Conservation (phyloP, 2,113 vertebrate species). For the Cyprinus carpio region DNA sequence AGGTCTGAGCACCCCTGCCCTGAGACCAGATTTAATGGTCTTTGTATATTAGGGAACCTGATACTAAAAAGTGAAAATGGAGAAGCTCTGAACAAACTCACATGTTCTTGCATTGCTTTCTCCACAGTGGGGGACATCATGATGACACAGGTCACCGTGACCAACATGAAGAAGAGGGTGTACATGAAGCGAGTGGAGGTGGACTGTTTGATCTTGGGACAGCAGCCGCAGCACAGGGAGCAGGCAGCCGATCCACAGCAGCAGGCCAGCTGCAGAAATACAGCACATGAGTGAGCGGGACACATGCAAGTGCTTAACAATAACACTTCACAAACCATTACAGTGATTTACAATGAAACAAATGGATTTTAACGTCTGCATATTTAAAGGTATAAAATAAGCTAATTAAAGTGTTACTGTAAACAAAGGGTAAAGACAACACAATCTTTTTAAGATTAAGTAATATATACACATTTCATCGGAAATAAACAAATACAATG, state of each 20-base stretch:
- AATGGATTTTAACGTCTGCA: not conserved
- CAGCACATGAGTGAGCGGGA: slow-evolving; percentile 40
- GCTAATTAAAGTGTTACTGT: not conserved
- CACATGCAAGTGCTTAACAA: not conserved
- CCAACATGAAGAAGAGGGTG: slow-evolving; percentile 89
- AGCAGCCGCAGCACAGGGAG: slow-evolving; percentile 89
- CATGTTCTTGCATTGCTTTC: slow-evolving; percentile 70
- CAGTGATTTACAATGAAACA: not conserved
- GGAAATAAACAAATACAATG: not conserved
- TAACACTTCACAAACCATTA: not conserved
- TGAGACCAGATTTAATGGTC: slow-evolving; percentile 7
- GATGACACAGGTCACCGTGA: slow-evolving; percentile 84
- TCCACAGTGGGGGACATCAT: slow-evolving; percentile 95
- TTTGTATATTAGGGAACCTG: not conserved
- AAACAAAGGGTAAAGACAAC: not conserved
- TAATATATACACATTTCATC: too few species aligned
- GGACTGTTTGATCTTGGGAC: slow-evolving; percentile 94
- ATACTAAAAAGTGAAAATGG: not conserved
- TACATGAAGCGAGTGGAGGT: slow-evolving; percentile 95
- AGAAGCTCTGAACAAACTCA: slow-evolving; percentile 73
- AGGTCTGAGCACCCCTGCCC: not conserved
- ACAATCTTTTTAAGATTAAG: not conserved
- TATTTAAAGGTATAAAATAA: not conserved
- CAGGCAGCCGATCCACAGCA: slow-evolving; percentile 91
- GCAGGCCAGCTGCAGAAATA: slow-evolving; percentile 85